phyloP scores from a whole-genome alignment of 1,140 invertebrate genomes.

The Drosophila chauvacae region DNA sequence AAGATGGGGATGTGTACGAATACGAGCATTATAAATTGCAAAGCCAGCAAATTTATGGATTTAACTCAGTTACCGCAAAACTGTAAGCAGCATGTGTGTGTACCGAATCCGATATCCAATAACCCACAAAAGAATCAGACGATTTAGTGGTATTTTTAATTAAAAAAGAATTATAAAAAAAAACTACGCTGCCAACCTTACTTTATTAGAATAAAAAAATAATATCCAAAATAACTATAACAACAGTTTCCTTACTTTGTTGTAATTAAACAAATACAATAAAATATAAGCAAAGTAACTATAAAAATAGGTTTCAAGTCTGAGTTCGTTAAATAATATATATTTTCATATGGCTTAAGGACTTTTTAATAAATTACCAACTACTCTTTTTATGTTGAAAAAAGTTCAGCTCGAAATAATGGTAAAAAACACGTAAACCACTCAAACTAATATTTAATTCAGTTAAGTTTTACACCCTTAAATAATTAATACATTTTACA shows the following conservation, averaged over 20 bases:
- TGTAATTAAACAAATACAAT: neutral
- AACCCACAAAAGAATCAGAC: slow-evolving; percentile 52
- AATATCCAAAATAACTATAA: neutral
- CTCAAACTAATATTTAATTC: neutral
- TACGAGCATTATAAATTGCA: slow-evolving; percentile 56
- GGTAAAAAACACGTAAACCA: neutral
- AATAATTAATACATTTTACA: too few species aligned
- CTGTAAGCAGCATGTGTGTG: slow-evolving; percentile 2
- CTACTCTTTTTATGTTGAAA: too few species aligned
- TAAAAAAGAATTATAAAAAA: neutral
- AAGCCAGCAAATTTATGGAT: slow-evolving; percentile 55
- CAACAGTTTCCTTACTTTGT: too few species aligned
- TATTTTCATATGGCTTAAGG: too few species aligned
- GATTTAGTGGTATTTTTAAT: slow-evolving; percentile 13
- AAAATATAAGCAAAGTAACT: neutral
- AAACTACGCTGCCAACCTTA: too few species aligned
- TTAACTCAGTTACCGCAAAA: slow-evolving; percentile 31
- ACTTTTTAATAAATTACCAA: too few species aligned
- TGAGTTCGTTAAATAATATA: neutral
- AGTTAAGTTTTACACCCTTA: neutral
- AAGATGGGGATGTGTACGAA: slow-evolving; percentile 17
- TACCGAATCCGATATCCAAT: slow-evolving; percentile 56
- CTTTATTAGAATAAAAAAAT: neutral
- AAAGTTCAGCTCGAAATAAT: too few species aligned
- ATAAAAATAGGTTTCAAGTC: neutral